Evolutionary conservation across 2,797 vertebrate species (phyloP).

Genomic region (Scomberomorus guttatus): DNA sequence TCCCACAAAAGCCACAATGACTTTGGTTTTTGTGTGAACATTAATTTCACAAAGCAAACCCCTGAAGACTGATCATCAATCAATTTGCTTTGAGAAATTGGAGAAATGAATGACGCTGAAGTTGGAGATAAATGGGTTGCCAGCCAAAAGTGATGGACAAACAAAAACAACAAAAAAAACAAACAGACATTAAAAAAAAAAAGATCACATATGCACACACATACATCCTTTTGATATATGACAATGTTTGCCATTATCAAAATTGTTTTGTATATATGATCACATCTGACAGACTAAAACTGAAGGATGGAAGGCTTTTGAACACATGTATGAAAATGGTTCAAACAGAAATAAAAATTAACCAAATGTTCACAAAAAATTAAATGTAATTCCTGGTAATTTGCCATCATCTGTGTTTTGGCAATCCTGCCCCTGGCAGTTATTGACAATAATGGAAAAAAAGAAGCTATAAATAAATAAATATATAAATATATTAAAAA

Average conservation of each 20-base stretch:
- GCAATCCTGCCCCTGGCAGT: conserved; percentile 38
- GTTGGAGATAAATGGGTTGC: conserved; percentile 77
- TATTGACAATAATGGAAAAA: conserved; percentile 30
- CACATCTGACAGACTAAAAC: conserved; percentile 38
- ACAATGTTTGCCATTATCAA: conserved; percentile 57
- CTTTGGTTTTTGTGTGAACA: conserved; percentile 63
- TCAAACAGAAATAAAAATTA: conserved; percentile 43
- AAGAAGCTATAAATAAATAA: conserved; percentile 36
- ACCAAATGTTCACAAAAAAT: conserved; percentile 48
- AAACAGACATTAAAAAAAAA: neutral
- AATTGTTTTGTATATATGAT: conserved; percentile 18
- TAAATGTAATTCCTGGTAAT: conserved; percentile 81
- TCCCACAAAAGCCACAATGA: conserved; percentile 73
- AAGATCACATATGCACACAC: conserved; percentile 32
- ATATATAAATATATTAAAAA: conserved; percentile 56
- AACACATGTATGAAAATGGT: conserved; percentile 41
- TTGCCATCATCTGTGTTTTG: conserved; percentile 82
- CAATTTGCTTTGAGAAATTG: conserved; percentile 79
- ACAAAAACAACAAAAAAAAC: conserved; percentile 57
- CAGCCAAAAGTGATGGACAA: conserved; percentile 76
- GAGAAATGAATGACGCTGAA: conserved; percentile 73
- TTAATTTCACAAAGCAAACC: conserved; percentile 70
- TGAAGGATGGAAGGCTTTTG: conserved; percentile 14
- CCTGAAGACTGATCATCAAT: conserved; percentile 77
- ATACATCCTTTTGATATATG: conserved; percentile 52